Percentiles rank a stretch among this genome's conserved stretches.
Evolutionary conservation across 2,888 invertebrate species (phyloP).

Genomic region (Heliconius erato): DNA sequence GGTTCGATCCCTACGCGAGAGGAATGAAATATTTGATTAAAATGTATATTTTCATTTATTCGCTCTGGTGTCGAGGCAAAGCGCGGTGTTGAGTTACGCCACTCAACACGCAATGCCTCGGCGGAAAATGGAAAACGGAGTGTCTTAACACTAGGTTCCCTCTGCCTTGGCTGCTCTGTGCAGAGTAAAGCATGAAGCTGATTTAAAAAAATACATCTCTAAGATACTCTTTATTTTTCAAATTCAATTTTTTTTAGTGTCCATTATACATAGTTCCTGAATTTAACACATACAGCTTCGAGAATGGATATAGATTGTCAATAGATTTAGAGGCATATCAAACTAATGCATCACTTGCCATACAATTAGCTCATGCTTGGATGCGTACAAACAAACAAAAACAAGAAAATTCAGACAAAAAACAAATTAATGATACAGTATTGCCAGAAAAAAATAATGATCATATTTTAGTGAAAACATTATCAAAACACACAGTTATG

Average conservation of each 20-base stretch:
- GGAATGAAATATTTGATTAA: no score
- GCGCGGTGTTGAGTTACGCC: no score
- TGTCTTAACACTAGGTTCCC: no score
- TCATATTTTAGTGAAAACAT: slow-evolving; percentile 52
- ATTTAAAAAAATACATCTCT: no score
- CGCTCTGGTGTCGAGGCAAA: no score
- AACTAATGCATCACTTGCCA: slow-evolving; percentile 94
- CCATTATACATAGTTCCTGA: slow-evolving; percentile 87
- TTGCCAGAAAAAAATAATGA: slow-evolving; percentile 35
- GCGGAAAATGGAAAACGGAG: no score
- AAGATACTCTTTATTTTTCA: neutral
- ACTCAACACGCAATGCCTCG: no score
- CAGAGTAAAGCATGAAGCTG: no score
- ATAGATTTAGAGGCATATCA: slow-evolving; percentile 87
- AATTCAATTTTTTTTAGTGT: slow-evolving; percentile 82
- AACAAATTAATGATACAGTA: slow-evolving; percentile 49
- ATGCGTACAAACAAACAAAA: slow-evolving; percentile 70
- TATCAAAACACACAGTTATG: slow-evolving; percentile 75
- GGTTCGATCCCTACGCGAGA: no score
- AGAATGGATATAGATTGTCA: slow-evolving; percentile 70
- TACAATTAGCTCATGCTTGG: slow-evolving; percentile 93
- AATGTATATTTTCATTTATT: no score
- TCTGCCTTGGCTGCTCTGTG: no score
- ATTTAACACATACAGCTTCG: slow-evolving; percentile 86
- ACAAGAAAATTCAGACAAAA: slow-evolving; percentile 40